Conservation (phyloP, 1,140 invertebrate species). For the Aphaenogaster floridana region DNA sequence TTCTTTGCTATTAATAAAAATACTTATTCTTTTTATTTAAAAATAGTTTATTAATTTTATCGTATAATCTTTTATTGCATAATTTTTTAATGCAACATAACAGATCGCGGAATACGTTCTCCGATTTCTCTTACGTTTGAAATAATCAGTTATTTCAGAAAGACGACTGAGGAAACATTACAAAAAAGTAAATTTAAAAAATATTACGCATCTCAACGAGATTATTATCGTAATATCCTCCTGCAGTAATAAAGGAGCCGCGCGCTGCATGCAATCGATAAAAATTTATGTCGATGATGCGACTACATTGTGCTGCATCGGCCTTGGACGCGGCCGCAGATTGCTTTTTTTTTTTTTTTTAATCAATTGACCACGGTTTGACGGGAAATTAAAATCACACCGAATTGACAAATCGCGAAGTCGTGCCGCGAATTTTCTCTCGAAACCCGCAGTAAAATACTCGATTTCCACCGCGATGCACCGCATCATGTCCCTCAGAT, state of each 20-base stretch:
- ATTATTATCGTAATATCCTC: neutral
- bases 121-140: neutral
- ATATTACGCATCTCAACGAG: neutral
- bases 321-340: neutral
- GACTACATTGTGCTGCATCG: neutral
- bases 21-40: too few relatives aligned
- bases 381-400: slow-evolving; percentile 28
- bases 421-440: slow-evolving; percentile 24
- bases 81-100: neutral
- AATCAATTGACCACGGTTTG: neutral
- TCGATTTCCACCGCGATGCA: neutral
- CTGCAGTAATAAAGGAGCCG: too few relatives aligned
- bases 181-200: neutral
- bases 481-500: neutral
- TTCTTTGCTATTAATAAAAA: neutral
- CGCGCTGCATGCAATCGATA: neutral
- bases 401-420: slow-evolving; percentile 17
- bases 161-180: neutral
- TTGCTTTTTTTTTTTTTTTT: neutral
- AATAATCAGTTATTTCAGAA: neutral
- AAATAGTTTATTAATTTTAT: neutral
- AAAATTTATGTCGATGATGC: neutral
- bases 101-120: neutral
- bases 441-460: neutral
- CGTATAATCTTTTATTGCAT: neutral